These are phyloP conservation scores for Chrysolina oricalcia DNA, from an alignment of 2,888 invertebrate species.

Conservation along the genomic window DNA sequence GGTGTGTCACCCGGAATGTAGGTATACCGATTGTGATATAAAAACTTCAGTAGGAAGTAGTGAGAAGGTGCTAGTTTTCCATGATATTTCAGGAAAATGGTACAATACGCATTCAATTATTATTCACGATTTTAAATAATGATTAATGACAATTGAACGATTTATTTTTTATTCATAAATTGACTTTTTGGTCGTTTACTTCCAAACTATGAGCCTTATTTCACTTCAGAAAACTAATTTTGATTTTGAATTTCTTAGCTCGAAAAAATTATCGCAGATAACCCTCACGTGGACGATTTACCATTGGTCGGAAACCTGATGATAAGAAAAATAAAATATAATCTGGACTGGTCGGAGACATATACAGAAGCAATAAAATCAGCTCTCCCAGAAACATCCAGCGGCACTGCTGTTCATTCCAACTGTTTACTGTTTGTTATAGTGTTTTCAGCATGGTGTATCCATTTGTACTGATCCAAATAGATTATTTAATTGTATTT, in stretches of 20 bases:
- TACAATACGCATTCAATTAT: neutral
- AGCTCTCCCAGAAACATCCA: constrained; percentile 9
- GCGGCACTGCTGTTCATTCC: neutral
- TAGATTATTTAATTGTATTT: neutral
- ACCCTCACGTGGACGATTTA: neutral
- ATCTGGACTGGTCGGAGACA: constrained; percentile 24
- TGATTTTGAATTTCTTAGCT: constrained; percentile 14
- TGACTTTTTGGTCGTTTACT: no score
- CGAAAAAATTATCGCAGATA: neutral
- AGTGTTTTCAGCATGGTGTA: neutral
- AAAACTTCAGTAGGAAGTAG: no score
- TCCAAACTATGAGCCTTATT: no score
- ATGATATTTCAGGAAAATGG: neutral
- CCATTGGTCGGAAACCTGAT: neutral
- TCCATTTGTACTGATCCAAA: neutral
- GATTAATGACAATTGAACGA: no score
- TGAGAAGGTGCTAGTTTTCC: neutral
- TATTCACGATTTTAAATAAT: no score
- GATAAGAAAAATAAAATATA: neutral
- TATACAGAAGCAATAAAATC: constrained; percentile 13
- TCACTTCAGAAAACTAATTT: no score
- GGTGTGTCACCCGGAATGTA: no score
- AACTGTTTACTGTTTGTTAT: neutral
- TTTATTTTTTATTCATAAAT: no score
- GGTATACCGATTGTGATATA: no score